A percentile compares a stretch with the other conserved stretches of the same genome.
phyloP scores from a whole-genome alignment of 2,797 vertebrate genomes.

The Cottoperca gobio region DNA sequence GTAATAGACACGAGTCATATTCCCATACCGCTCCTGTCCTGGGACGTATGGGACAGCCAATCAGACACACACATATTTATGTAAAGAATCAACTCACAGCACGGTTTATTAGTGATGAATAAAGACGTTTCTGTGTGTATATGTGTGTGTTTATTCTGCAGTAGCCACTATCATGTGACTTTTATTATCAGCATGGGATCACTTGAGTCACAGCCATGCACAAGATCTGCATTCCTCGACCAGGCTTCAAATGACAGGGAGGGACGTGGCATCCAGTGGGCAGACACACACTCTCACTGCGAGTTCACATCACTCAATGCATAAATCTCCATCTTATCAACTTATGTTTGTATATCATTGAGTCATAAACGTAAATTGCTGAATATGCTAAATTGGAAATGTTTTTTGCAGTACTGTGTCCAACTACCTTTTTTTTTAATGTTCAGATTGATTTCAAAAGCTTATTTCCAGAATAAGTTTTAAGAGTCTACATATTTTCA shows the following conservation, averaged over 20 bases:
- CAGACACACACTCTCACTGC: background rate
- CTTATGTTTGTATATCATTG: background rate
- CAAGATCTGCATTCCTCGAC: slow-evolving; percentile 76
- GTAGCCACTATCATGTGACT: slow-evolving; percentile 77
- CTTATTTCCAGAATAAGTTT: slow-evolving; percentile 6
- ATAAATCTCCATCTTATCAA: background rate
- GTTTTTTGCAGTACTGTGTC: background rate
- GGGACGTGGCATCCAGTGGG: slow-evolving; percentile 24
- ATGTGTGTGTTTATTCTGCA: slow-evolving; percentile 33
- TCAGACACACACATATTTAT: slow-evolving; percentile 22
- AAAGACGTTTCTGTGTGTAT: background rate
- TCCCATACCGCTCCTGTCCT: slow-evolving; percentile 89
- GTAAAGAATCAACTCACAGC: slow-evolving; percentile 11
- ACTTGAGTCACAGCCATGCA: slow-evolving; percentile 69
- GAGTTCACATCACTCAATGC: background rate
- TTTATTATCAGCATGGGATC: slow-evolving; percentile 71
- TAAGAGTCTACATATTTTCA: background rate
- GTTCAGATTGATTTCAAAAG: background rate
- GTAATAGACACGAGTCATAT: slow-evolving; percentile 90
- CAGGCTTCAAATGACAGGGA: slow-evolving; percentile 59
- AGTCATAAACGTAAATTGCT: background rate
- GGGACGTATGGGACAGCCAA: slow-evolving; percentile 38
- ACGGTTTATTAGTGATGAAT: background rate
- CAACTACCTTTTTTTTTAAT: background rate
- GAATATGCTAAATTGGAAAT: too few relatives aligned